phyloP scores from a whole-genome alignment of 2,113 vertebrate species.

The Felis chaus region DNA sequence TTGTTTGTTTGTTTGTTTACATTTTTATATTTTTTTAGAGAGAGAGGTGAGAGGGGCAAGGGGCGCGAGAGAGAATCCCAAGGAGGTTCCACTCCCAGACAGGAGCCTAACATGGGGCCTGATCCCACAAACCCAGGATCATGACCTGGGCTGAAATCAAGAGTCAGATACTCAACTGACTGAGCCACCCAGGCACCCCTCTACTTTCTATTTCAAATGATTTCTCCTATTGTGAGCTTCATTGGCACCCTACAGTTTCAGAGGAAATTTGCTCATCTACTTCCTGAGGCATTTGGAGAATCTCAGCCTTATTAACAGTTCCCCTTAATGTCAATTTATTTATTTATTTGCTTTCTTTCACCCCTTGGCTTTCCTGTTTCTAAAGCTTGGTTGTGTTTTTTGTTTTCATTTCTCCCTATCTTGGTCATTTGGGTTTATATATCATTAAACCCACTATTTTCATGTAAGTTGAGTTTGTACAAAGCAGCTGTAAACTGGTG shows the following conservation, averaged over 20 bases:
- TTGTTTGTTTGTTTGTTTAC: too few species aligned
- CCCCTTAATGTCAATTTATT: not conserved
- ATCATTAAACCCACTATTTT: not conserved
- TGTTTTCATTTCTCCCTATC: not conserved
- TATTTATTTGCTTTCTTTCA: not conserved
- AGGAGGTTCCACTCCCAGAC: too few species aligned
- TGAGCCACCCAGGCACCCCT: too few species aligned
- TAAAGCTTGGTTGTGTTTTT: not conserved
- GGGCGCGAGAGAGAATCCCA: too few species aligned
- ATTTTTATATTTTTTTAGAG: too few species aligned
- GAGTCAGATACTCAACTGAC: too few species aligned
- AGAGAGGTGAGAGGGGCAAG: too few species aligned
- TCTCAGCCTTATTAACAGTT: not conserved
- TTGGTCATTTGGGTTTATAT: not conserved
- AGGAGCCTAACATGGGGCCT: too few species aligned
- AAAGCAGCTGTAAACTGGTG: not conserved
- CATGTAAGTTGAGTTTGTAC: not conserved
- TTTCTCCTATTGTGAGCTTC: not conserved
- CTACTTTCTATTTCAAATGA: too few species aligned
- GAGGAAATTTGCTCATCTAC: not conserved
- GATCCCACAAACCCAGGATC: too few species aligned
- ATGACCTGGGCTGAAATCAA: too few species aligned
- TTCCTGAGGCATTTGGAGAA: not conserved
- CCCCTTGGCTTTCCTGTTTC: not conserved
- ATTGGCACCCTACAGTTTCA: not conserved